phyloP scores from a whole-genome alignment of 2,888 invertebrate genomes.

The Hoplodrina ambigua region DNA sequence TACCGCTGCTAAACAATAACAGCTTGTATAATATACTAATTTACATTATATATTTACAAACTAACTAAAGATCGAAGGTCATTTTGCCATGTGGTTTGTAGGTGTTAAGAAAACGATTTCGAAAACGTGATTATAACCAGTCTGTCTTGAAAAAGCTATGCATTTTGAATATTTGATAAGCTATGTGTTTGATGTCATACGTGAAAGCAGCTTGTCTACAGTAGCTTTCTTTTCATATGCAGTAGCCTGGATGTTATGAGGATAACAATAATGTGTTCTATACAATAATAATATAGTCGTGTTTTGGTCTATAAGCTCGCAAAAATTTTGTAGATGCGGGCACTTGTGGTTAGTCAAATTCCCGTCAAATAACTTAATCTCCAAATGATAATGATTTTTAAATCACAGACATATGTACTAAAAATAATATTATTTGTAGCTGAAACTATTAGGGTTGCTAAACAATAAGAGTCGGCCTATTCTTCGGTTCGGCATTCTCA shows the following conservation, averaged over 20 bases:
- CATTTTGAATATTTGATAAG: neutral
- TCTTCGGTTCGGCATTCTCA: no score
- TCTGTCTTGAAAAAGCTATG: neutral
- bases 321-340: no score
- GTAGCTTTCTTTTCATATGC: neutral
- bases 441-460: no score
- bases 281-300: no score
- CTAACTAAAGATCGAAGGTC: constrained; percentile 46
- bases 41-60: constrained; percentile 36
- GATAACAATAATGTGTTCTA: no score
- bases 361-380: no score
- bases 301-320: no score
- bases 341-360: no score
- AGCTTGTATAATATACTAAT: constrained; percentile 27
- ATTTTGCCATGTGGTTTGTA: constrained; percentile 12
- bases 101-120: constrained; percentile 36
- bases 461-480: no score
- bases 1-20: constrained; percentile 22
- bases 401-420: no score
- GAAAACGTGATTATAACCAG: constrained; percentile 8
- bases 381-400: neutral
- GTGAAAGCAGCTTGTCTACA: neutral
- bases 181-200: neutral
- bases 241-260: no score
- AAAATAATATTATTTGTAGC: neutral